phyloP scores from a whole-genome alignment of 2,888 invertebrate species.

The Ochropleura plecta region DNA sequence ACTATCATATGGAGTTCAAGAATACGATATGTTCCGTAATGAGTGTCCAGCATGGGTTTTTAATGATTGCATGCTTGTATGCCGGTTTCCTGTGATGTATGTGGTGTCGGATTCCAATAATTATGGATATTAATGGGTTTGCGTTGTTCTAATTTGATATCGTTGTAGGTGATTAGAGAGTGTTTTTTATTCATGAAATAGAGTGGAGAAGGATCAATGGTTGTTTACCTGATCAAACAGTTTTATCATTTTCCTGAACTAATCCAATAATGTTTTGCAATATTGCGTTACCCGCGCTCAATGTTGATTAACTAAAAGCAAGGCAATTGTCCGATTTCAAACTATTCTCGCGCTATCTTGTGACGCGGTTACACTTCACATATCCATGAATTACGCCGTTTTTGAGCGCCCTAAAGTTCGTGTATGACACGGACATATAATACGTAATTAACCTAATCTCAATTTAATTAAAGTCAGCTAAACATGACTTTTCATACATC shows the following conservation, averaged over 20 bases:
- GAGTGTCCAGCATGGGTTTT: conserved; percentile 58
- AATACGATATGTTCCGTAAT: conserved; percentile 43
- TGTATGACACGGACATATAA: too few relatives aligned
- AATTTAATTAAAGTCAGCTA: background rate
- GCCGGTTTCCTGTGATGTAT: conserved; percentile 59
- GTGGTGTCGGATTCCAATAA: conserved; percentile 51
- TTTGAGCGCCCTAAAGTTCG: too few relatives aligned
- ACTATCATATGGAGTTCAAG: conserved; percentile 27
- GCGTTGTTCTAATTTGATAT: conserved; percentile 38
- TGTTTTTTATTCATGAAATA: background rate
- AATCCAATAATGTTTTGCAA: too few relatives aligned
- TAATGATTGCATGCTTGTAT: conserved; percentile 56
- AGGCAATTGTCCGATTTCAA: too few relatives aligned
- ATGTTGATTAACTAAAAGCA: too few relatives aligned
- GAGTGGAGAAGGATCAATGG: background rate
- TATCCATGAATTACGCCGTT: too few relatives aligned
- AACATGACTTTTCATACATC: background rate
- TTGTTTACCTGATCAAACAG: background rate
- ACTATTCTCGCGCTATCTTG: too few relatives aligned
- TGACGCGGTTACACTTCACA: too few relatives aligned
- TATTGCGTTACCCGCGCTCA: too few relatives aligned
- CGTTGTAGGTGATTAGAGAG: conserved; percentile 33
- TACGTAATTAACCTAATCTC: too few relatives aligned
- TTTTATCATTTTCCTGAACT: background rate
- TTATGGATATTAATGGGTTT: conserved; percentile 50